Evolutionary conservation across 2,113 vertebrate species (phyloP).

Genomic region (Geococcyx californianus): DNA sequence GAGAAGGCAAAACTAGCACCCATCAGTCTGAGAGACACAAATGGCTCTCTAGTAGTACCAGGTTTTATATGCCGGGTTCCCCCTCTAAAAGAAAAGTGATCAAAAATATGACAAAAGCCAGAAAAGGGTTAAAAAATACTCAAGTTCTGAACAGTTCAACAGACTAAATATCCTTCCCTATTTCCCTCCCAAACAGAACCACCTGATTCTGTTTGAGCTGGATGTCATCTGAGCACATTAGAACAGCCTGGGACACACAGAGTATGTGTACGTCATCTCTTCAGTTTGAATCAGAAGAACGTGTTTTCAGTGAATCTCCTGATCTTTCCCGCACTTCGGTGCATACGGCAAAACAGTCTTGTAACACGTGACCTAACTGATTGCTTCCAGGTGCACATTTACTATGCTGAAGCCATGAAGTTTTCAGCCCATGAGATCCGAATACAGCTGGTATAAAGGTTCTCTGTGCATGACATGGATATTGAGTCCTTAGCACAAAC

Average conservation of each 20-base stretch:
- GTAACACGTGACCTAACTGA: background rate
- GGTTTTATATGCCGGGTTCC: background rate
- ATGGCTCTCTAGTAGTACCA: background rate
- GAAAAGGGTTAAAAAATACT: background rate
- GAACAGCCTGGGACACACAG: background rate
- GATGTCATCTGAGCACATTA: background rate
- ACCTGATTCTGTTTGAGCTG: background rate
- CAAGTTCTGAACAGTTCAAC: background rate
- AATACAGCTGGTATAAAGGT: background rate
- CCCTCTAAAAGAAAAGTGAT: background rate
- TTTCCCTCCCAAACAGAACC: background rate
- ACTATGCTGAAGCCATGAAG: background rate
- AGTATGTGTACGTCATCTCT: background rate
- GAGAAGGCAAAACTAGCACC: background rate
- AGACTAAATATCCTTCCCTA: background rate
- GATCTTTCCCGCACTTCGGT: background rate
- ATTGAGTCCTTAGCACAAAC: background rate
- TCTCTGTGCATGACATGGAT: background rate
- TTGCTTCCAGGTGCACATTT: background rate
- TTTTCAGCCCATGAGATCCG: background rate
- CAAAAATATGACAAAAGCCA: background rate
- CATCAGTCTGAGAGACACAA: background rate
- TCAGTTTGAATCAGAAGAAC: background rate
- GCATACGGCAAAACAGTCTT: background rate
- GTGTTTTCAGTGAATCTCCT: background rate